Conservation (phyloP, 2,888 invertebrate genomes). For the Cantharis nigra region DNA sequence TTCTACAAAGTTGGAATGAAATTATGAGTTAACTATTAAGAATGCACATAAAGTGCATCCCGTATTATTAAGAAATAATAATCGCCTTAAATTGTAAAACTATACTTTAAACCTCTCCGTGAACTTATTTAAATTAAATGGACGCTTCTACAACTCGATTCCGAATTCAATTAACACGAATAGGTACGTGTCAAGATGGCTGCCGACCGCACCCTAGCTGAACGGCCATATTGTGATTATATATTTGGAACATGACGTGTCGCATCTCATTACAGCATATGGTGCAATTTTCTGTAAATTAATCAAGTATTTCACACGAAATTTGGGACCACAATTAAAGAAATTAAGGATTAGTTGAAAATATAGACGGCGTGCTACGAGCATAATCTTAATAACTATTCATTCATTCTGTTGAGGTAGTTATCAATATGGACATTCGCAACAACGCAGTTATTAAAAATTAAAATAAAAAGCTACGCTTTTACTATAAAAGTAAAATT, state of each 20-base stretch:
- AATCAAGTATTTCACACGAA: conserved; percentile 24
- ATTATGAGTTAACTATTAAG: conserved; percentile 13
- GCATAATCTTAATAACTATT: not conserved
- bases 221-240: conserved; percentile 21
- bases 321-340: conserved; percentile 10
- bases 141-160: not conserved
- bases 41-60: not conserved
- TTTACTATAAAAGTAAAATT: not conserved
- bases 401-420: not conserved
- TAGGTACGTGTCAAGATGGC: conserved; percentile 23
- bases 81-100: conserved; percentile 1
- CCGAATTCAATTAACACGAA: not conserved
- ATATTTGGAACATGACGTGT: conserved; percentile 12
- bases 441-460: not conserved
- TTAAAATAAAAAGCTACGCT: not conserved
- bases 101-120: conserved; percentile 17
- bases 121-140: conserved; percentile 6
- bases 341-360: not conserved
- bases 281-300: conserved; percentile 25
- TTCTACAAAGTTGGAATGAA: conserved; percentile 27
- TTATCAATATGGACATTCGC: not conserved
- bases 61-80: not conserved
- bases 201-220: conserved; percentile 26
- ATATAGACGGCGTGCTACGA: conserved; percentile 1
- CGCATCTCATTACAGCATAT: conserved; percentile 22